Base-by-base conservation (phyloP, 1,140 invertebrate genomes). In the Heliothis subflexa region DNA sequence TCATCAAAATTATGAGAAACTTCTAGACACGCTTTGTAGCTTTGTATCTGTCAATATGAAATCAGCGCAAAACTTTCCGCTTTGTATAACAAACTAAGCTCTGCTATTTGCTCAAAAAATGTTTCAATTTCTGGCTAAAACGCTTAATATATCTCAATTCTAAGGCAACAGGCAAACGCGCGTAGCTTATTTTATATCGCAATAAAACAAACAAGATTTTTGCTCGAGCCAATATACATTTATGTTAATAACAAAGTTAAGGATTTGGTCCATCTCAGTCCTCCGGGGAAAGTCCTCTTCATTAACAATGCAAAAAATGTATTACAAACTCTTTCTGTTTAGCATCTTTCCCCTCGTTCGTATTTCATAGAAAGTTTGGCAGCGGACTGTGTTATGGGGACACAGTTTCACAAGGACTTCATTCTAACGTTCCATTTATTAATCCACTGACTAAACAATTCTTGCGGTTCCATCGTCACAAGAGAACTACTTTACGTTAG, bases 151-250 rank as follows among this genome's bases (percentile, higher is more conserved):
- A 12, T 52, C 50, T 12, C 47, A 59, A 11, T 61, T 55, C 54
- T 55, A 3, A 16, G 71, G 50, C 12, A 59, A 25, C 18, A 7
- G 49, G 9, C 21, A 28, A 71, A 14, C 52, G 52, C 68, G 25
- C 28, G 21, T 54, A 28, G 25, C 28, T 55, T 55, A 12, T 47
- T 64, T 21, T 64, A 62, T 47, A 61, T 50, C 54, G 12, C 61
- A 74, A 71, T 71, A 71, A 71, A 71, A 74, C 71, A 74, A 74
- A 74, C 71, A 74, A 74, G 71, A 74, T 74, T 74, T 74, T 74
- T 73, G 49, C 59, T 57, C 70, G 13, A 57, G 71, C 71, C 71
- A 59, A 74, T 74, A 74, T 74, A 49, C 71, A 61, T 74, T 74
- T 74, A 74, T 74, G 71, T 57, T 74, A 74, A 61, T 74, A 74